phyloP scores from a whole-genome alignment of 1,140 invertebrate genomes.

The Oreohelix idahoensis region DNA sequence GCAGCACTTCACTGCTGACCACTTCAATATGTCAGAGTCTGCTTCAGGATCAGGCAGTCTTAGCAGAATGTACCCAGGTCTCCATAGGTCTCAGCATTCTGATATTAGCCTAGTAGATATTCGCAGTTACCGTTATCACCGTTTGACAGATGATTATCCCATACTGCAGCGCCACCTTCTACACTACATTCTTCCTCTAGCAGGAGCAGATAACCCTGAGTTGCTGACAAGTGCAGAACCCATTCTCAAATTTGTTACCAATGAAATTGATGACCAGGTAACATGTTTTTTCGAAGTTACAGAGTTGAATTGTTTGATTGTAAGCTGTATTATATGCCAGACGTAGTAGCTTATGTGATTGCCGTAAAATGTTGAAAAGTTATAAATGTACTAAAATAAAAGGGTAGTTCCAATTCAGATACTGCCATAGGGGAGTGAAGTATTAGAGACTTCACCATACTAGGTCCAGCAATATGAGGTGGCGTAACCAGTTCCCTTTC shows the following conservation, averaged over 20 bases:
- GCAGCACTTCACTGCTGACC: conserved; percentile 56
- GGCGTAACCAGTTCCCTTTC: no score
- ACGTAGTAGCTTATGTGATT: no score
- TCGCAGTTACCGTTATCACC: conserved; percentile 68
- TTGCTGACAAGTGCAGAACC: conserved; percentile 61
- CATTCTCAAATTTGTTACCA: conserved; percentile 67
- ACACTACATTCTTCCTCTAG: conserved; percentile 65
- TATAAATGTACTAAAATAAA: no score
- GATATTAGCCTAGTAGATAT: conserved; percentile 69
- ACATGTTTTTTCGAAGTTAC: no score
- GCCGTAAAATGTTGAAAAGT: no score
- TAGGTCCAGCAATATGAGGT: no score
- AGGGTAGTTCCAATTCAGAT: no score
- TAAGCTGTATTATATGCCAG: no score
- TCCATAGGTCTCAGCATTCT: conserved; percentile 46
- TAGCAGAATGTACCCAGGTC: background rate
- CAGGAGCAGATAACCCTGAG: conserved; percentile 61
- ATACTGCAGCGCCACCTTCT: conserved; percentile 63
- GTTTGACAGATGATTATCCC: conserved; percentile 63
- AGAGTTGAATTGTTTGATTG: no score
- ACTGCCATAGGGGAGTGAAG: no score
- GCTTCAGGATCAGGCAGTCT: background rate
- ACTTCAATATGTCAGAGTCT: conserved; percentile 51
- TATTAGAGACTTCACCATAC: no score
- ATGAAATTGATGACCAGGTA: conserved; percentile 57